phyloP scores from a whole-genome alignment of 2,888 invertebrate genomes.

The Eupithecia subfuscata region DNA sequence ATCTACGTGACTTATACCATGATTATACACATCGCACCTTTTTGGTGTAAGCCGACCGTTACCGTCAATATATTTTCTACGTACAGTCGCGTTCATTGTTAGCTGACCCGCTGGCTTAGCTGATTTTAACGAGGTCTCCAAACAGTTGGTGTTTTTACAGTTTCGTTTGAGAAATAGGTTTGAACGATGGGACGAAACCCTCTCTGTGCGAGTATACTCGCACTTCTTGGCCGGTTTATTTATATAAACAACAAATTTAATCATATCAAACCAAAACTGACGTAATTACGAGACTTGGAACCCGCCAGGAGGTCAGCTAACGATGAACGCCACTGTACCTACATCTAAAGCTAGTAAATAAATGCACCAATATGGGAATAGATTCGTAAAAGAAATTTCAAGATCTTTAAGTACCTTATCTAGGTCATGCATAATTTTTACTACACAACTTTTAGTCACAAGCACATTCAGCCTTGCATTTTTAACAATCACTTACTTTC shows the following conservation, averaged over 20 bases:
- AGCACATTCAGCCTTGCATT: conserved; percentile 53
- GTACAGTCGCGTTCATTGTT: conserved; percentile 4
- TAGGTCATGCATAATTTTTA: conserved; percentile 42
- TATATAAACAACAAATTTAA: no score
- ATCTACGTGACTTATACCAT: background rate
- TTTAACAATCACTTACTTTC: conserved; percentile 39
- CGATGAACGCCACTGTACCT: background rate
- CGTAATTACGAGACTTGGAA: no score
- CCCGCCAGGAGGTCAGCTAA: no score
- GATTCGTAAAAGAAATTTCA: conserved; percentile 47
- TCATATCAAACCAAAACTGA: no score
- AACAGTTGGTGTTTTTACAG: no score
- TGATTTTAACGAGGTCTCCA: no score
- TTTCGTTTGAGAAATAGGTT: no score
- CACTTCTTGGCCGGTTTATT: no score
- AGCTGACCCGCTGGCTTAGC: no score
- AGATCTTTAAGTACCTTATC: conserved; percentile 57
- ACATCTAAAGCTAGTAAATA: conserved; percentile 50
- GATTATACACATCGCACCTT: background rate
- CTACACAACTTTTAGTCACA: conserved; percentile 42
- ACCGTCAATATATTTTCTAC: conserved; percentile 26
- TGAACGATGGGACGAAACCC: no score
- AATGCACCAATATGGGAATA: conserved; percentile 65
- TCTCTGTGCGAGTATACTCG: no score
- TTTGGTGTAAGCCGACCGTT: background rate